Evolutionary conservation across 2,113 vertebrate species (phyloP), one percentile per base, ranked within the genome.

Genomic region (Nestor notabilis): DNA sequence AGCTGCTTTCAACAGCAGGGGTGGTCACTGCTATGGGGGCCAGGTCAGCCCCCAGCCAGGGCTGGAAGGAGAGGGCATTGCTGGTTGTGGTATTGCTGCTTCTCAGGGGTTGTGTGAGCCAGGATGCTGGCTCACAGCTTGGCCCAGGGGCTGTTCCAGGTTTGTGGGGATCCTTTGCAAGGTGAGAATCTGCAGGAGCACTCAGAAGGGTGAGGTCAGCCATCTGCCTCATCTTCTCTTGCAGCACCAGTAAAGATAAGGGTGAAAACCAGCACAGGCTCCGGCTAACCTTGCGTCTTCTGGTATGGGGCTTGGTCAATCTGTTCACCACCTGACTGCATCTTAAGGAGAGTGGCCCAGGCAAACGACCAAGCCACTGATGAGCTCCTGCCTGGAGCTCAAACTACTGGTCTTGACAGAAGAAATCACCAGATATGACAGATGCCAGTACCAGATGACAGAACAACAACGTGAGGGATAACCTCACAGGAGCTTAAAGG

Each of bases 71-170:
- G 15, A 39, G 56, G 50, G 3, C 47, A 13, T 3, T 3, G 1
- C 1, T 9, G 64, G 50, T 3, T 20, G 18, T 10, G 58, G 29
- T 2, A 9, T 5, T 15, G 49, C 52, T 47, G 1, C 69, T 43
- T 43, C 24, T 13, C 0, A 1, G 56, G 0, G 17, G 61, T 39
- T 1, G 0, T 5, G 1, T 4, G n/a, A 43, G 58, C 33, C 37
- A 6, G 52, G 56, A 4, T 4, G 28, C 8, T 21, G 58, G 65
- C 52, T 68, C 33, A 33, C 33, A 35, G 56, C 56, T 35, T 35
- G 35, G 33, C 56, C 56, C 56, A 24, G n/a, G 56, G 56, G 21
- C 56, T 58, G 56, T 35, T 58, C 33, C 33, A 35, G n/a, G 33
- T 58, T 10, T 58, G 56, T 58, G 20, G 75, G 37, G 50, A n/a